Evolutionary conservation across 2,888 invertebrate species (phyloP).

Genomic region (Ormyrus labotus): DNA sequence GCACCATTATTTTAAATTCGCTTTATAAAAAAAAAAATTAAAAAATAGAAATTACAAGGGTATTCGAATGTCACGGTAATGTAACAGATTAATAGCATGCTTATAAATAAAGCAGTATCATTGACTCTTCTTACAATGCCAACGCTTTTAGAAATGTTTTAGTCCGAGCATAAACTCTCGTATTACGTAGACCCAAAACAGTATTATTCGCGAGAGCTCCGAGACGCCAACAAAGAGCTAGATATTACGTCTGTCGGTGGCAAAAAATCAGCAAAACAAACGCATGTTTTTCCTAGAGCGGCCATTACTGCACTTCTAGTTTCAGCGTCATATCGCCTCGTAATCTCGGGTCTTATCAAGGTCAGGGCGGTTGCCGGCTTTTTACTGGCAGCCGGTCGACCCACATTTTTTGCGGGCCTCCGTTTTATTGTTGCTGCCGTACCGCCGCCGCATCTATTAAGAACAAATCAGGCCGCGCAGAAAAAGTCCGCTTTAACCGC

Average conservation of each 20-base stretch:
- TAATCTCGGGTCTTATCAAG: background rate
- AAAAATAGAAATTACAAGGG: no score
- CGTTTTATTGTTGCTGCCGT: background rate
- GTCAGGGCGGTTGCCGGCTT: conserved; percentile 7
- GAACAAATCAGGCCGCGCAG: background rate
- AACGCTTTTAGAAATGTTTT: no score
- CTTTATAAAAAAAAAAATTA: no score
- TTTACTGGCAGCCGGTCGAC: background rate
- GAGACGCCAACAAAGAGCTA: no score
- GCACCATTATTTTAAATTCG: no score
- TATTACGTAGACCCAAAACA: no score
- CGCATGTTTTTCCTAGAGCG: background rate
- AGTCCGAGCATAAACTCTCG: no score
- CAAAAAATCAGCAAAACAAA: conserved; percentile 11
- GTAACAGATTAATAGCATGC: no score
- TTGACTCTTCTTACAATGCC: no score
- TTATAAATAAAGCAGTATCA: no score
- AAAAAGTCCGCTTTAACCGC: conserved; percentile 26
- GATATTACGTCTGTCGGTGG: background rate
- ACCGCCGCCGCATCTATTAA: background rate
- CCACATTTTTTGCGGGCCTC: conserved; percentile 22
- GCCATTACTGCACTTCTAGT: no score
- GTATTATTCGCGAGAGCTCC: no score
- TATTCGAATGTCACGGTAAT: background rate
- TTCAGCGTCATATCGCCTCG: background rate